Conservation (phyloP, 23 tunicate genomes). For the Trididemnum miniatum region DNA sequence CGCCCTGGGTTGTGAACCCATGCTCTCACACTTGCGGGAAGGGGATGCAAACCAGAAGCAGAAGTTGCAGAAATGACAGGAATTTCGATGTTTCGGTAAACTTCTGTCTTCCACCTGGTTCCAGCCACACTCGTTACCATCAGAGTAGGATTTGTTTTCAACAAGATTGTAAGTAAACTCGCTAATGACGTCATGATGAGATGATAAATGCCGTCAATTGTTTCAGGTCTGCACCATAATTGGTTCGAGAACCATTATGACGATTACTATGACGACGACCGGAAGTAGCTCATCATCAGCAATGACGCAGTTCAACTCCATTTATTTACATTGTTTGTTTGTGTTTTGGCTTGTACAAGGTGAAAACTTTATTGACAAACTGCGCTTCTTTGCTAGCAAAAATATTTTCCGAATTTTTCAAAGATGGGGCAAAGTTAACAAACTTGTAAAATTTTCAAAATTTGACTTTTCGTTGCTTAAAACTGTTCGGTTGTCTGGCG, state of each 20-base stretch:
- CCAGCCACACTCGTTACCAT: background rate
- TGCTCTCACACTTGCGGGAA: conserved; percentile 14
- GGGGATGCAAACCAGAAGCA: background rate
- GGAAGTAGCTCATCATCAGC: background rate
- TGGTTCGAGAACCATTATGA: background rate
- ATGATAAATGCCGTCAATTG: no score
- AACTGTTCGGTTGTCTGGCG: no score
- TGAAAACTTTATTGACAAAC: no score
- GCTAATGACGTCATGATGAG: no score
- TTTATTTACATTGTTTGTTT: no score
- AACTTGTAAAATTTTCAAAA: no score
- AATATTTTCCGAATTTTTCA: no score
- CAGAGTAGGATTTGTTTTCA: background rate
- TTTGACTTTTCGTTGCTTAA: no score
- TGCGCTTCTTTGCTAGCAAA: no score
- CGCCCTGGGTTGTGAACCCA: background rate
- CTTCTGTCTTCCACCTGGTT: background rate
- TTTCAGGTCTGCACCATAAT: background rate
- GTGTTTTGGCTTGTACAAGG: no score
- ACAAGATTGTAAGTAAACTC: background rate
- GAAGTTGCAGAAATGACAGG: background rate
- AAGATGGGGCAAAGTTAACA: no score
- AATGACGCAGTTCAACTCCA: no score
- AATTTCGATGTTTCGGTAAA: background rate
- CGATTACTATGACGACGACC: background rate